Conservation (phyloP, 2,888 invertebrate species). For the Leptopilina syphax region DNA sequence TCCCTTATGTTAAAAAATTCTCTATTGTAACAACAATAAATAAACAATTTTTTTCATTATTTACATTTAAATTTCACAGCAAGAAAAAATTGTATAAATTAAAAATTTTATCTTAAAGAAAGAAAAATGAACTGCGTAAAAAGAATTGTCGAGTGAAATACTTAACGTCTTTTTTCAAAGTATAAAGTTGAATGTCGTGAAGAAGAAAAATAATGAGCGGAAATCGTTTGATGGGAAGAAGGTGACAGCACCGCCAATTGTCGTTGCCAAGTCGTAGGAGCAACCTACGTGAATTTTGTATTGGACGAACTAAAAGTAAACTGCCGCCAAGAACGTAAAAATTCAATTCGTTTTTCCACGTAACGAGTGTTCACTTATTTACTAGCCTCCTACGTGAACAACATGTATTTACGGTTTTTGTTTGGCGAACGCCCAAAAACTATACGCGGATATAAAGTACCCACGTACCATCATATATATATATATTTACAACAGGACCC, state of each 20-base stretch:
- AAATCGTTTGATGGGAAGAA: constrained; percentile 31
- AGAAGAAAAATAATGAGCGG: constrained; percentile 30
- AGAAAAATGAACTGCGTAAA: background rate
- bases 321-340: constrained; percentile 55
- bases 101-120: background rate
- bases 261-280: constrained; percentile 37
- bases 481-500: background rate
- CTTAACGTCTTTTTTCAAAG: background rate
- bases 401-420: constrained; percentile 57
- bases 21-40: no score
- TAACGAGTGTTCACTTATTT: constrained; percentile 55
- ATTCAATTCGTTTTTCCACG: constrained; percentile 66
- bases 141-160: background rate
- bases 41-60: no score
- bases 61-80: no score
- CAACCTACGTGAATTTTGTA: constrained; percentile 30
- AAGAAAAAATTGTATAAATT: no score
- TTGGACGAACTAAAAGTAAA: constrained; percentile 58
- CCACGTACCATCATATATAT: constrained; percentile 47
- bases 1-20: no score
- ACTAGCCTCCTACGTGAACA: constrained; percentile 55
- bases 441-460: constrained; percentile 48
- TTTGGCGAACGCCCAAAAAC: constrained; percentile 63
- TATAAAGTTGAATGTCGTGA: constrained; percentile 10
- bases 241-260: constrained; percentile 27